phyloP scores from a whole-genome alignment of 37 sponge, comb jelly and placozoan genomes.

The Bolinopsis microptera region DNA sequence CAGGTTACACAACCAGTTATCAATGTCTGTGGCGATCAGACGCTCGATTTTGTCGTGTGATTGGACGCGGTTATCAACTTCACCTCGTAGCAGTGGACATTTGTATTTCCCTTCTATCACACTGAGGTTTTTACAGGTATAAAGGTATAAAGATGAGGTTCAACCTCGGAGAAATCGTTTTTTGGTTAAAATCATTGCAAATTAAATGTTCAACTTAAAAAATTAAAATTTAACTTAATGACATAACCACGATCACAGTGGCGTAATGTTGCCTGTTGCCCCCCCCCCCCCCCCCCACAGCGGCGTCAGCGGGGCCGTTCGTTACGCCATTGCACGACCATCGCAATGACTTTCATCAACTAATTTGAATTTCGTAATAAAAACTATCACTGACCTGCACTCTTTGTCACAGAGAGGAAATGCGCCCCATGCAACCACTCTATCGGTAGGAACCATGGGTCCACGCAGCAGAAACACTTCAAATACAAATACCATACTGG shows the following conservation, averaged over 20 bases:
- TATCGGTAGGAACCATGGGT: conserved; percentile 66
- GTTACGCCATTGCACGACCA: no score
- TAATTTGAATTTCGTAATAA: no score
- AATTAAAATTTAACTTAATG: conserved; percentile 12
- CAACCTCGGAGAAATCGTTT: no score
- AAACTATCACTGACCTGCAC: conserved; percentile 60
- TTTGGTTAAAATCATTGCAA: no score
- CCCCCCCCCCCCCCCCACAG: no score
- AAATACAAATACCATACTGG: conserved; percentile 69
- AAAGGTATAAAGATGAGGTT: no score
- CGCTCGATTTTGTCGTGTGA: conserved; percentile 67
- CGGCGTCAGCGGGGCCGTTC: no score
- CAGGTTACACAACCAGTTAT: conserved; percentile 69
- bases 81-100: conserved; percentile 67
- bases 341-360: no score
- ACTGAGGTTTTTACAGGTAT: no score
- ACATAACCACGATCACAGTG: no score
- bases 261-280: no score
- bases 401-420: conserved; percentile 69
- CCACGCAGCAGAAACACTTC: conserved; percentile 70
- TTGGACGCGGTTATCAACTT: conserved; percentile 62
- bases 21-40: conserved; percentile 65
- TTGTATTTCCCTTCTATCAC: conserved; percentile 67
- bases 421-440: conserved; percentile 69
- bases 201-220: no score